Base-by-base conservation (phyloP, 2,797 vertebrate genomes). In the Pangasius krempfi region DNA sequence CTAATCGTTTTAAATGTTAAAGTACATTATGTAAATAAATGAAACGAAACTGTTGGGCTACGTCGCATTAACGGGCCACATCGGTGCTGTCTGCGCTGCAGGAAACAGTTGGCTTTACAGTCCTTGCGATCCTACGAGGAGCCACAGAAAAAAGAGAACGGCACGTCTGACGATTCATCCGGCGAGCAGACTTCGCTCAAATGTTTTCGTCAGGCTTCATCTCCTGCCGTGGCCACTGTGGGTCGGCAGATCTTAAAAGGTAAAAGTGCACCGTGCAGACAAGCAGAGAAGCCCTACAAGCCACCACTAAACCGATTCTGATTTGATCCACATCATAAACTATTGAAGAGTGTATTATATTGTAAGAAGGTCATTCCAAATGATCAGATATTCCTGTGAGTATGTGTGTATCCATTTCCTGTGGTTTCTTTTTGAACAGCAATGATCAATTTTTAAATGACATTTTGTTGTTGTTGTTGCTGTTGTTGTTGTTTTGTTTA, bases 91-190 rank as follows among this genome's bases (percentile, higher is more conserved):
- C 54, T 84, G 58, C 30, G 13, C 52, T 64, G 3, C 94, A 99
- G 98, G 94, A 99, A 99, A 91, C 98, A 99, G 95, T 96, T 99
- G 95, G 98, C 98, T 27, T 96, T 99, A 88, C 98, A 99, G 84
- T 99, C 98, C 89, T 98, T 99, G 95, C 94, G 98, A 40, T 97
- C 97, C 8, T 99, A 97, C 12, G 98, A 99, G 33, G 98, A 99
- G 90, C 97, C 98, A 75, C 98, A 98, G 94, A 99, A 98, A 87
- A 99, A 98, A 90, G 98, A 99, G 89, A 97, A 96, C 5, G 97
- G 96, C 37, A 97, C 97, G 56, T 99, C 98, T 0, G 98, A 99
- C 5, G 98, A 99, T 88, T 99, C 98, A 84, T 99, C 98, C 0
- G 98, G 97, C 0, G 98, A 99, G 85, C 98, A 99, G 92, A 95